A percentile compares a stretch with the other conserved stretches of the same genome.
Conservation (phyloP, 2,888 invertebrate species). For the Scaptomyza caliginosa region DNA sequence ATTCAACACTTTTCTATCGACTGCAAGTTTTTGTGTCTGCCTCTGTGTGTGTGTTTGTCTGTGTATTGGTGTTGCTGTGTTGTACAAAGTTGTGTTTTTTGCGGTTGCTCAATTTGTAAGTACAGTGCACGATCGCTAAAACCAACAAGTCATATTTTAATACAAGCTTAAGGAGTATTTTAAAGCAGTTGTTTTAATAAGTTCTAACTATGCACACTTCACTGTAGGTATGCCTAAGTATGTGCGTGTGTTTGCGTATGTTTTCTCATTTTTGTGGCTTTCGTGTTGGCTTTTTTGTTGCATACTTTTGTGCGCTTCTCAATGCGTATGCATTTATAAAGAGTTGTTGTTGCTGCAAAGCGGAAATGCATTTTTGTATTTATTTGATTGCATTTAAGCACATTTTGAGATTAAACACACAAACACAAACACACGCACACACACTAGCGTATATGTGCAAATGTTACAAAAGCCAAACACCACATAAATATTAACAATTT, state of each 20-base stretch:
- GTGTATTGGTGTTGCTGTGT: slow-evolving; percentile 7
- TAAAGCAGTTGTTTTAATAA: no score
- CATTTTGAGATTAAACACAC: slow-evolving; percentile 34
- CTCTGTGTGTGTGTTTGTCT: slow-evolving; percentile 11
- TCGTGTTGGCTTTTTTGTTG: slow-evolving; percentile 32
- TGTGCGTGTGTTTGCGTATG: neutral
- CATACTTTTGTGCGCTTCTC: slow-evolving; percentile 38
- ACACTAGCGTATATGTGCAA: slow-evolving; percentile 7
- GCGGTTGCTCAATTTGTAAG: slow-evolving; percentile 47
- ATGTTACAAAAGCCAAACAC: slow-evolving; percentile 25
- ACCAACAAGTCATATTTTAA: no score
- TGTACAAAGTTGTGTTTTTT: slow-evolving; percentile 41
- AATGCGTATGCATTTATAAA: slow-evolving; percentile 55
- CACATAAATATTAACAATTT: slow-evolving; percentile 51
- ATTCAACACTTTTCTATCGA: slow-evolving; percentile 65
- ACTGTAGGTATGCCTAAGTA: slow-evolving; percentile 13
- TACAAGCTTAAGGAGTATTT: no score
- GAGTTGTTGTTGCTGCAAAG: slow-evolving; percentile 40
- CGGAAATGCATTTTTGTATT: slow-evolving; percentile 45
- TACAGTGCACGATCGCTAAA: neutral
- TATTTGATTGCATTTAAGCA: slow-evolving; percentile 39
- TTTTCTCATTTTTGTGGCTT: slow-evolving; percentile 45
- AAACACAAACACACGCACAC: neutral
- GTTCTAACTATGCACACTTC: neutral
- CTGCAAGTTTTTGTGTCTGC: slow-evolving; percentile 18